Conservation (phyloP, 30 jellyfish, hydroid and myxozoan species). For the Chrysaora quinquecirrha region DNA sequence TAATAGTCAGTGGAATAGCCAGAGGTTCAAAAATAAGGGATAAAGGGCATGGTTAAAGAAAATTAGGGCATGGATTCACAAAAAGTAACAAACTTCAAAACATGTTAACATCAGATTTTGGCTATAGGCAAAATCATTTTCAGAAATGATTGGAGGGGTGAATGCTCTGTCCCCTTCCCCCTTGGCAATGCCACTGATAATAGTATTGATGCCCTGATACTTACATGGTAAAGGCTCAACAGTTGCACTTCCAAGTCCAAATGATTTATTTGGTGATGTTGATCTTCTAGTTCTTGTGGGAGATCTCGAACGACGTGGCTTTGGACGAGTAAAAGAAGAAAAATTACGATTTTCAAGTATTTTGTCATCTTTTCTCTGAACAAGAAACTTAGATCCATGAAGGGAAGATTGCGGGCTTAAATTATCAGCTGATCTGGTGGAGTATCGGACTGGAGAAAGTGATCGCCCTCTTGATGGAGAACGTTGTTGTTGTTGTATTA, state of each 20-base stretch:
- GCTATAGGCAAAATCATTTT: too few species aligned
- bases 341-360: conserved; percentile 87
- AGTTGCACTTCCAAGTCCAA: conserved; percentile 79
- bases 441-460: conserved; percentile 64
- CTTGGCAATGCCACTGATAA: too few species aligned
- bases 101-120: too few species aligned
- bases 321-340: conserved; percentile 96
- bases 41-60: too few species aligned
- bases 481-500: not conserved
- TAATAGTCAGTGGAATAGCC: too few species aligned
- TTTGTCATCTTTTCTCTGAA: conserved; percentile 78
- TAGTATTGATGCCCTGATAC: too few species aligned
- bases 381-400: conserved; percentile 63
- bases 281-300: conserved; percentile 86
- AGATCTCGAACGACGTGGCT: conserved; percentile 98
- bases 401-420: conserved; percentile 25
- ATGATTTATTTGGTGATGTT: conserved; percentile 70
- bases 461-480: conserved; percentile 71
- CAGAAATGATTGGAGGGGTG: too few species aligned
- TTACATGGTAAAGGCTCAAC: conserved; percentile 93
- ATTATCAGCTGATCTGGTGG: conserved; percentile 41
- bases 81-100: too few species aligned
- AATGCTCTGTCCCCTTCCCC: too few species aligned
- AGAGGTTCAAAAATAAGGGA: too few species aligned
- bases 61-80: too few species aligned